These are phyloP conservation scores for Coenobita brevimanus DNA, from an alignment of 1,140 invertebrate genomes.

Conservation along the genomic window DNA sequence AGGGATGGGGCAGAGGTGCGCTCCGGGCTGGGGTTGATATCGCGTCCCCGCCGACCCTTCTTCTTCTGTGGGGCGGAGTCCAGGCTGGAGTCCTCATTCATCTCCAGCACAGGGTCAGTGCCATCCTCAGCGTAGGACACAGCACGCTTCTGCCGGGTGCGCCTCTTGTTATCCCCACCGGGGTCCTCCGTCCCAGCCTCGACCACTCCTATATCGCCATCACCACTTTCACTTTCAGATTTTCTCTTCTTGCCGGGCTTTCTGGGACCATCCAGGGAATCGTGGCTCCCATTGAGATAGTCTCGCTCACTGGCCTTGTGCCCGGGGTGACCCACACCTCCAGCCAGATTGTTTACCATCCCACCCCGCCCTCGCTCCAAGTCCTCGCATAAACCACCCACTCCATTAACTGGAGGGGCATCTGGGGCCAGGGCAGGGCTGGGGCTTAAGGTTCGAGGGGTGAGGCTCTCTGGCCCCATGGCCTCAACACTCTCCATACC, in stretches of 20 bases:
- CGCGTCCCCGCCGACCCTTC: constrained; percentile 36
- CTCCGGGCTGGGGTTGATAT: constrained; percentile 34
- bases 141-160: constrained; percentile 65
- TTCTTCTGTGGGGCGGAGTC: constrained; percentile 56
- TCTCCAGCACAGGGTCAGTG: constrained; percentile 69
- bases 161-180: constrained; percentile 55
- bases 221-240: constrained; percentile 42
- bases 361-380: constrained; percentile 17
- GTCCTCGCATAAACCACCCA: constrained; percentile 30
- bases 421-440: constrained; percentile 8
- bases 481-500: neutral
- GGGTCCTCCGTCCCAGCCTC: neutral
- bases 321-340: neutral
- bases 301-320: constrained; percentile 4
- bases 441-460: constrained; percentile 17
- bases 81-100: constrained; percentile 63
- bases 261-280: constrained; percentile 25
- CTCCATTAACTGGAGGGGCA: constrained; percentile 47
- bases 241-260: constrained; percentile 35
- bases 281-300: constrained; percentile 52
- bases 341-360: neutral
- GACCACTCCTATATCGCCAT: neutral
- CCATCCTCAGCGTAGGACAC: constrained; percentile 69
- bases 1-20: neutral
- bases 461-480: neutral